These are phyloP conservation scores for Flexamia atlantica DNA, from an alignment of 2,888 invertebrate genomes.

Conservation along the genomic window DNA sequence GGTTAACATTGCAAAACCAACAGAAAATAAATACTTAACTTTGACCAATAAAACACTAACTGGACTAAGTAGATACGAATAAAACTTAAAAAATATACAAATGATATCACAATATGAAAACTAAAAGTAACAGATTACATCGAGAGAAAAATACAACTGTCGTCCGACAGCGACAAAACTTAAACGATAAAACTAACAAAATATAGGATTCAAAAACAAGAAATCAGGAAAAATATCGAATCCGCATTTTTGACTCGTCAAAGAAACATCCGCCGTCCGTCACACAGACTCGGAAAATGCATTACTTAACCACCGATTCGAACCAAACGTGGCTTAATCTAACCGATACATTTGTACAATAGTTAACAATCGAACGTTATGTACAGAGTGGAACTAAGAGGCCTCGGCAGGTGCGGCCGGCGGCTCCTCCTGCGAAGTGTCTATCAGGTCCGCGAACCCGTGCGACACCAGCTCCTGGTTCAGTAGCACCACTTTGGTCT, in stretches of 20 bases:
- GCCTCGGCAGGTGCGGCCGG: background rate
- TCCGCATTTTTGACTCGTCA: background rate
- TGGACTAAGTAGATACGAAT: slow-evolving; percentile 49
- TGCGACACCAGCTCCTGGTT: slow-evolving; percentile 92
- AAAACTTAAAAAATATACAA: slow-evolving; percentile 59
- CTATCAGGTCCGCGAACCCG: slow-evolving; percentile 80
- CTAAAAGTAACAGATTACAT: slow-evolving; percentile 54
- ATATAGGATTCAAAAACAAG: slow-evolving; percentile 47
- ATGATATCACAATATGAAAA: slow-evolving; percentile 58
- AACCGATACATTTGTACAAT: slow-evolving; percentile 49
- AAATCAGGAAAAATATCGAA: slow-evolving; percentile 29
- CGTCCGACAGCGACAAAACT: slow-evolving; percentile 21
- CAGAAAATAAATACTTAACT: slow-evolving; percentile 55
- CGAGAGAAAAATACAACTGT: slow-evolving; percentile 50
- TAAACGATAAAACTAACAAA: slow-evolving; percentile 41
- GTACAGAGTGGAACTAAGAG: slow-evolving; percentile 38
- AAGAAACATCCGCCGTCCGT: slow-evolving; percentile 25
- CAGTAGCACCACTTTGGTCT: slow-evolving; percentile 84
- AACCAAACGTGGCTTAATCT: slow-evolving; percentile 1
- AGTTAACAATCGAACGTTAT: slow-evolving; percentile 37
- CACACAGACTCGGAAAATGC: slow-evolving; percentile 31
- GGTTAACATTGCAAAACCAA: background rate
- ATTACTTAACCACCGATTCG: background rate
- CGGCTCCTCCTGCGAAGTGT: background rate
- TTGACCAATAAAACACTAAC: slow-evolving; percentile 57